phyloP scores from a whole-genome alignment of 2,888 invertebrate genomes.

The Acronicta psi region DNA sequence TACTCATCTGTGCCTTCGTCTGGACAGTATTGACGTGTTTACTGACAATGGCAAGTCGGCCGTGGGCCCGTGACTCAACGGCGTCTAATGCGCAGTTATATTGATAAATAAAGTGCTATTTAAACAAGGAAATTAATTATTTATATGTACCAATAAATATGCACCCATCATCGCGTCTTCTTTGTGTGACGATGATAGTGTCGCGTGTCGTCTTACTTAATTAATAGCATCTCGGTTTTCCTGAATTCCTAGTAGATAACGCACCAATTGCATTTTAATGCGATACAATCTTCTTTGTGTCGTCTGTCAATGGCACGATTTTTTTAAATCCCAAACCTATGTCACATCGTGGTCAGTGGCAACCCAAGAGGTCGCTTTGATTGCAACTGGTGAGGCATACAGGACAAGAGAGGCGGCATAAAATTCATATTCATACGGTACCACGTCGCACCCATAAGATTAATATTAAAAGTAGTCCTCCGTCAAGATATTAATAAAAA shows the following conservation, averaged over 20 bases:
- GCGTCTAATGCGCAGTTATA: slow-evolving; percentile 21
- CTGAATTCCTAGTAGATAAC: slow-evolving; percentile 27
- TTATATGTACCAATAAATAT: slow-evolving; percentile 18
- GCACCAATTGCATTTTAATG: not conserved
- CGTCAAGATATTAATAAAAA: no score
- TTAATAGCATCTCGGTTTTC: slow-evolving; percentile 26
- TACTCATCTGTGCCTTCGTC: slow-evolving; percentile 32
- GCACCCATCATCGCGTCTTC: slow-evolving; percentile 14
- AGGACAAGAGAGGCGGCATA: no score
- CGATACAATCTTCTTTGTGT: no score
- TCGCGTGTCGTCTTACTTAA: slow-evolving; percentile 8
- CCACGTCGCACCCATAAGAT: no score
- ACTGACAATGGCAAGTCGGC: slow-evolving; percentile 26
- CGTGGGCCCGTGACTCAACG: slow-evolving; percentile 34
- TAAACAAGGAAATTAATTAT: slow-evolving; percentile 26
- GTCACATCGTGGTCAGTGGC: no score
- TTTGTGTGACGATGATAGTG: slow-evolving; percentile 18
- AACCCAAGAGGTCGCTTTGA: no score
- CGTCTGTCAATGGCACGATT: no score
- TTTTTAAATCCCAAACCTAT: no score
- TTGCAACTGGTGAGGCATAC: no score
- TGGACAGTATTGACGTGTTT: slow-evolving; percentile 42
- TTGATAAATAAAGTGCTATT: slow-evolving; percentile 33
- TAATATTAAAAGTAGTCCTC: no score
- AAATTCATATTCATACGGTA: no score